A percentile compares a stretch with the other conserved stretches of the same genome.
Conservation (phyloP, 2,888 invertebrate genomes). For the Serripes groenlandicus region DNA sequence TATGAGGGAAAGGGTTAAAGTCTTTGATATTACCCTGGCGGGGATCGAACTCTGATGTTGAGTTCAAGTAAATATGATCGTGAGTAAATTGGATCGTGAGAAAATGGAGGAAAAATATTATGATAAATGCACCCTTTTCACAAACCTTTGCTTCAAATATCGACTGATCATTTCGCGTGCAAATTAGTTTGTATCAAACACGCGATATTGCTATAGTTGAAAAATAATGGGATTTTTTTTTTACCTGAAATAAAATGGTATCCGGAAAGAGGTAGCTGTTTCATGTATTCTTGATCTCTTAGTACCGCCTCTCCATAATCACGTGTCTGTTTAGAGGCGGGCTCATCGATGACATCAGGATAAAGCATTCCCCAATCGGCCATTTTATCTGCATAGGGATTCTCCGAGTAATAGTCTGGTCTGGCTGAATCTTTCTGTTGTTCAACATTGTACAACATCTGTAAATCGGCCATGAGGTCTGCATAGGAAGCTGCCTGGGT, state of each 20-base stretch:
- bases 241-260: conserved; percentile 81
- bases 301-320: conserved; percentile 74
- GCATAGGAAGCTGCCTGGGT: conserved; percentile 39
- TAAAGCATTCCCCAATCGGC: conserved; percentile 59
- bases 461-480: conserved; percentile 50
- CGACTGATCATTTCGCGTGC: too few species aligned
- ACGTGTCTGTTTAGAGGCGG: conserved; percentile 60
- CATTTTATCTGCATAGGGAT: conserved; percentile 58
- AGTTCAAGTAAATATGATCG: too few species aligned
- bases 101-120: too few species aligned
- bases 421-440: conserved; percentile 58
- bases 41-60: too few species aligned
- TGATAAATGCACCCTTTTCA: too few species aligned
- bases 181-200: too few species aligned
- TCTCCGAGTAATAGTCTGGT: conserved; percentile 60
- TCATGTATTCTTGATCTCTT: conserved; percentile 79
- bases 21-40: too few species aligned
- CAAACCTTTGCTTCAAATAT: too few species aligned
- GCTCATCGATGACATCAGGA: conserved; percentile 51
- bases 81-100: too few species aligned
- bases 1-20: too few species aligned
- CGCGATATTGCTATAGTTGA: background rate
- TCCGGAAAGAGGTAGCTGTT: conserved; percentile 79
- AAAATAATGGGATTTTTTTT: background rate
- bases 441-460: conserved; percentile 67